Evolutionary conservation across 2,797 vertebrate genomes (phyloP), one percentile per base, ranked within the genome.

Genomic region (Oreochromis grahami): DNA sequence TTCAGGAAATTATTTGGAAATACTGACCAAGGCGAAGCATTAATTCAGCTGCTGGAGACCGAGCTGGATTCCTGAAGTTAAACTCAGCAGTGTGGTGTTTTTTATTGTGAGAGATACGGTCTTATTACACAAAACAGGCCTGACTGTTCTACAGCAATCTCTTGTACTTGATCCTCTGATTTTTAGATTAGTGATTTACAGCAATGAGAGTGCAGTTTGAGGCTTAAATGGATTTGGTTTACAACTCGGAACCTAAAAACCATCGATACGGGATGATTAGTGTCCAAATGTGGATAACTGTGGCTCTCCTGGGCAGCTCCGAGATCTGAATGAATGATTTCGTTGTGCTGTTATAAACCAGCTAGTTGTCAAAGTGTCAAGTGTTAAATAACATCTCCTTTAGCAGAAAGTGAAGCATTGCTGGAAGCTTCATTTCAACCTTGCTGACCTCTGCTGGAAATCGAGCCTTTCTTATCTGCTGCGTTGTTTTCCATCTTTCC

Each of bases 1-100:
- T 82, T 79, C 26, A 55, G 89, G 83, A 90, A 91, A 87, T 74
- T 51, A 70, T 63, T 55, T 78, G 82, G 81, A 88, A 84, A 79
- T 14, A 60, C 24, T 11, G 87, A 81, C 83, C 83, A 9, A 78
- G 36, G 79, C 68, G 17, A 55, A 68, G 50, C 24, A 81, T 81
- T 79, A 79, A 89, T 77, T 77, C 76, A 83, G 65, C 56, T 24
- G 41, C 36, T 38, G 14, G 38, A 65, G 77, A 78, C 60, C 70
- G 43, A 83, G 63, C 34, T n/a, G 51, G 63, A 84, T 88, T 88
- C 86, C 70, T 84, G 19, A 56, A 56, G 58, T 45, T 65, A 32
- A 52, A 76, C n/a, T 77, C 24, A 51, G n/a, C 29, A 45, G 15
- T 38, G 4, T 2, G 24, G n/a, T 3, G 1, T 10, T 82, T 21